Percentiles rank a stretch among this genome's conserved stretches.
These are phyloP conservation scores for Eospalax fontanierii DNA, from an alignment of 2,797 vertebrate species.

Conservation along the genomic window DNA sequence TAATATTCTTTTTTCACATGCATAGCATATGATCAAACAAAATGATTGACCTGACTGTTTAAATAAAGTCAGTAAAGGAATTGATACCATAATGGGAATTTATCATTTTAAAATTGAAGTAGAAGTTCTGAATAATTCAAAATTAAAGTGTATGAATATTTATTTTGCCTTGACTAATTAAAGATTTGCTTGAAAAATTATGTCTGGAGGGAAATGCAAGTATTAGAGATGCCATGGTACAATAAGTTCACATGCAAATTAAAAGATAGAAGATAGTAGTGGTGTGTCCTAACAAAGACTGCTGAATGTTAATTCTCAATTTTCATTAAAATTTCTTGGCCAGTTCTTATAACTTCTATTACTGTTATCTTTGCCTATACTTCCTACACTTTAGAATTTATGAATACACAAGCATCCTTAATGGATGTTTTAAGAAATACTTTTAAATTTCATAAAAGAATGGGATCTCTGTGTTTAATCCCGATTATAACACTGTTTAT, in stretches of 20 bases:
- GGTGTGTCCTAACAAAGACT: conserved; percentile 23
- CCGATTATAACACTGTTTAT: neutral
- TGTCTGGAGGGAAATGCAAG: conserved; percentile 67
- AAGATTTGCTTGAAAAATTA: conserved; percentile 79
- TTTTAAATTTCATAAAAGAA: conserved; percentile 30
- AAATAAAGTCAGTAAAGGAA: conserved; percentile 54
- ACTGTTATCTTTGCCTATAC: conserved; percentile 5
- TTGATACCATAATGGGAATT: neutral
- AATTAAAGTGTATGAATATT: conserved; percentile 73
- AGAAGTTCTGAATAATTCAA: conserved; percentile 62
- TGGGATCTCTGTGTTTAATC: neutral
- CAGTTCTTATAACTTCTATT: neutral
- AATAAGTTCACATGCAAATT: conserved; percentile 77
- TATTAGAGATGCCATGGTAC: conserved; percentile 52
- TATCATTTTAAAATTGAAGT: conserved; percentile 65
- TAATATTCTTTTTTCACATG: neutral
- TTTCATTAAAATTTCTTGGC: conserved; percentile 56
- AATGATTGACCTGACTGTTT: neutral
- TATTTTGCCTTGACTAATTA: conserved; percentile 80
- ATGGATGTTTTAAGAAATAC: neutral
- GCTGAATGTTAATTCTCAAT: conserved; percentile 48
- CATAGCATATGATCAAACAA: conserved; percentile 21
- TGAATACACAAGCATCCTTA: neutral
- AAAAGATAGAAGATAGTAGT: conserved; percentile 66
- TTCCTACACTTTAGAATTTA: neutral